These are phyloP conservation scores for Drosophila kikkawai DNA, from an alignment of 1,140 invertebrate genomes.

Conservation along the genomic window DNA sequence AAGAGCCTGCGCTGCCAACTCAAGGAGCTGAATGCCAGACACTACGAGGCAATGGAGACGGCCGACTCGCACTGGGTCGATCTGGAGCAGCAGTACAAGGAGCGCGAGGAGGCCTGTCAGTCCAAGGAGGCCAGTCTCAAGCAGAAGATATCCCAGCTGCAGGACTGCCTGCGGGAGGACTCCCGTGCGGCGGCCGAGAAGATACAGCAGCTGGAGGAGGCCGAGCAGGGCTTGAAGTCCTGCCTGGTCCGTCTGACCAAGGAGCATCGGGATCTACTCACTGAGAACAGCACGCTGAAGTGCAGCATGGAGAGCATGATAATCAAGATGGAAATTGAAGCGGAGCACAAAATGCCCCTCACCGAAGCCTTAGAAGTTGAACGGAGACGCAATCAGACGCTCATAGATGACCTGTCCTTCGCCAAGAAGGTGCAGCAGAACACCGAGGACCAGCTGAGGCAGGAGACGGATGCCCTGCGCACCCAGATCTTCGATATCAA, in stretches of 20 bases:
- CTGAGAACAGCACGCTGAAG: constrained; percentile 85
- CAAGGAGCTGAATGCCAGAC: constrained; percentile 88
- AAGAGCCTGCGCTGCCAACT: constrained; percentile 85
- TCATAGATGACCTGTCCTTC: constrained; percentile 74
- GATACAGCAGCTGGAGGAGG: constrained; percentile 86
- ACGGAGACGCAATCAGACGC: constrained; percentile 55
- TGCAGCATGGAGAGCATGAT: constrained; percentile 85
- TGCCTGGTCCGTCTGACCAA: constrained; percentile 86
- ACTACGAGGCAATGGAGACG: constrained; percentile 90
- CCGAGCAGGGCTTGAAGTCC: constrained; percentile 85
- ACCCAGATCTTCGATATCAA: constrained; percentile 85
- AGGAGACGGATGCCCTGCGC: constrained; percentile 85
- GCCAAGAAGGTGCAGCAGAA: constrained; percentile 84
- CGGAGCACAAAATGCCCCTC: constrained; percentile 57
- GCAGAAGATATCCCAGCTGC: constrained; percentile 76
- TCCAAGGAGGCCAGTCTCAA: constrained; percentile 76
- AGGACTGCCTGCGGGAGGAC: constrained; percentile 78
- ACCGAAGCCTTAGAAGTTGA: constrained; percentile 72
- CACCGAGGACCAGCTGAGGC: constrained; percentile 85
- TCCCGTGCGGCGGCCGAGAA: constrained; percentile 78
- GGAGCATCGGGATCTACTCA: constrained; percentile 85
- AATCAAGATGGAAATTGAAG: constrained; percentile 51
- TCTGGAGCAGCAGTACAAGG: constrained; percentile 89
- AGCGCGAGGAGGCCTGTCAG: constrained; percentile 86
- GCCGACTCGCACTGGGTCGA: constrained; percentile 91